These are phyloP conservation scores for Brachylomia viminalis DNA, from an alignment of 2,888 invertebrate genomes.

Conservation along the genomic window DNA sequence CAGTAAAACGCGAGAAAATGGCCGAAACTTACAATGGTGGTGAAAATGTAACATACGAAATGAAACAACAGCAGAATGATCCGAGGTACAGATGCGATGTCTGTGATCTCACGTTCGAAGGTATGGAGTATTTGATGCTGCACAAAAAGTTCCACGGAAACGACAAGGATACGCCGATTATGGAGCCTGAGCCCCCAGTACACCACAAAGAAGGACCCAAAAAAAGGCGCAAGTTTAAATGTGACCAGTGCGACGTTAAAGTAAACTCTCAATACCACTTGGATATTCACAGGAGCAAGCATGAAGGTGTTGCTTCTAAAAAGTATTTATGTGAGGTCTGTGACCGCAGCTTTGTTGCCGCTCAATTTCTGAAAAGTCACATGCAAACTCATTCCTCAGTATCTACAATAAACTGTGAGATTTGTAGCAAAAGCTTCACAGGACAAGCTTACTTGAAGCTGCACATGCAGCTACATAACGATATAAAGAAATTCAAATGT, in stretches of 20 bases:
- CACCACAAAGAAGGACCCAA: slow-evolving; percentile 81
- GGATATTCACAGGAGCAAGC: slow-evolving; percentile 87
- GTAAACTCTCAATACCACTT: slow-evolving; percentile 88
- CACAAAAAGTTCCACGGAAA: slow-evolving; percentile 88
- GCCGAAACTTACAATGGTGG: slow-evolving; percentile 84
- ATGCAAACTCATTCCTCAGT: slow-evolving; percentile 87
- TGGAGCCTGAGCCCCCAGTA: slow-evolving; percentile 77
- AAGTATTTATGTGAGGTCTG: slow-evolving; percentile 87
- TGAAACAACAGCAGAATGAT: slow-evolving; percentile 81
- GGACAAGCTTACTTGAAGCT: slow-evolving; percentile 88
- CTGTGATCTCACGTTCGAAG: slow-evolving; percentile 86
- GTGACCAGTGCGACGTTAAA: slow-evolving; percentile 88
- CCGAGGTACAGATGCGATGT: slow-evolving; percentile 84
- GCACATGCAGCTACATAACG: slow-evolving; percentile 88
- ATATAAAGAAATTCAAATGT: slow-evolving; percentile 88
- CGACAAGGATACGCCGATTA: slow-evolving; percentile 83
- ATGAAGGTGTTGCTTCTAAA: slow-evolving; percentile 84
- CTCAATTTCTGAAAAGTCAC: slow-evolving; percentile 87
- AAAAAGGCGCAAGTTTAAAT: slow-evolving; percentile 86
- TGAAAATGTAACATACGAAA: slow-evolving; percentile 81
- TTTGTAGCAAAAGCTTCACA: slow-evolving; percentile 86
- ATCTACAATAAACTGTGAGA: slow-evolving; percentile 87
- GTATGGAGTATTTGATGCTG: slow-evolving; percentile 85
- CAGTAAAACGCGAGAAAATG: slow-evolving; percentile 88
- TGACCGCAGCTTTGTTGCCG: slow-evolving; percentile 87